phyloP scores from a whole-genome alignment of 2,113 vertebrate species.

The Ifrita kowaldi region DNA sequence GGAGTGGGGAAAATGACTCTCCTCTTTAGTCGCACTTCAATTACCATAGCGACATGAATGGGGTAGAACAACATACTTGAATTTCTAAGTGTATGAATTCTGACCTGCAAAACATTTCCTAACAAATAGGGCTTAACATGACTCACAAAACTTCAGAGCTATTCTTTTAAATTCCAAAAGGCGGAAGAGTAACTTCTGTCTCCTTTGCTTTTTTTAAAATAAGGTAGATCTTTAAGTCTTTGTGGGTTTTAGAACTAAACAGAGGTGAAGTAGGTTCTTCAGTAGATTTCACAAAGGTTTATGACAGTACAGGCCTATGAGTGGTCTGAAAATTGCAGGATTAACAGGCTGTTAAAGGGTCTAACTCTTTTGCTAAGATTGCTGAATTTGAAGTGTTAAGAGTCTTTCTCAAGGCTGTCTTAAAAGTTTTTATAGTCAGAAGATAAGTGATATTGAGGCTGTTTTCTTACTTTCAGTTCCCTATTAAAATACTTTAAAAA shows the following conservation, averaged over 20 bases:
- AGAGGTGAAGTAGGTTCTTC: not conserved
- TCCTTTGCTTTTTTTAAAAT: not conserved
- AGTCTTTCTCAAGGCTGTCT: not conserved
- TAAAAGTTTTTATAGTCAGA: not conserved
- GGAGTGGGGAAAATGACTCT: not conserved
- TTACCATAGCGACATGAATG: not conserved
- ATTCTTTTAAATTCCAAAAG: not conserved
- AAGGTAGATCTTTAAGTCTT: fast-evolving
- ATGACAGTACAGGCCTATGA: not conserved
- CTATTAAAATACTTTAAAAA: not conserved
- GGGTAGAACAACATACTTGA: not conserved
- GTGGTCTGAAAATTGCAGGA: not conserved
- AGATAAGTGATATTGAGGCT: not conserved
- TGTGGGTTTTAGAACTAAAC: not conserved
- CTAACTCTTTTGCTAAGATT: not conserved
- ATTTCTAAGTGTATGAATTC: not conserved
- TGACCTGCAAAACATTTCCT: not conserved
- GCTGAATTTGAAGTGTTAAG: not conserved
- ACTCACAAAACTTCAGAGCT: not conserved
- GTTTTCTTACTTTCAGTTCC: not conserved
- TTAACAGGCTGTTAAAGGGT: not conserved
- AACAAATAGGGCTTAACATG: not conserved
- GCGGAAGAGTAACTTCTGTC: not conserved
- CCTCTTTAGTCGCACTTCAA: not conserved
- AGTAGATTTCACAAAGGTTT: not conserved